phyloP scores from a whole-genome alignment of 2,113 vertebrate species.

The Phyllopteryx taeniolatus region DNA sequence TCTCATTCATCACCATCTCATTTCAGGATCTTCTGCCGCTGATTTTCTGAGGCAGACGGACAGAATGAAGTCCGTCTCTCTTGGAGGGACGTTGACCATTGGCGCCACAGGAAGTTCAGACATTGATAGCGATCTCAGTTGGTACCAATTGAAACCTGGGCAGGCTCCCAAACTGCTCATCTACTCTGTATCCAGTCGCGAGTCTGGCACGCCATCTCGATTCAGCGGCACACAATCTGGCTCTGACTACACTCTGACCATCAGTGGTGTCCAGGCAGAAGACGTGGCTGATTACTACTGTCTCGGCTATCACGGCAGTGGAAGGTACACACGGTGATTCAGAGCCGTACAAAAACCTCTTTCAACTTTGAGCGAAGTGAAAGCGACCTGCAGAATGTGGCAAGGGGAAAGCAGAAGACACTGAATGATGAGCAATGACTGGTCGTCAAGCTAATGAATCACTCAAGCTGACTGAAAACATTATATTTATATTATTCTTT shows the following conservation, averaged over 20 bases:
- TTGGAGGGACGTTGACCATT: slow-evolving; percentile 38
- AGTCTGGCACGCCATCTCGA: slow-evolving; percentile 30
- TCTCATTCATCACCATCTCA: no score
- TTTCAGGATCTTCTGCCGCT: slow-evolving; percentile 34
- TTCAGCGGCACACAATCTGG: slow-evolving; percentile 50
- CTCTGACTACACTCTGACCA: not conserved
- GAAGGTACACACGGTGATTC: slow-evolving; percentile 53
- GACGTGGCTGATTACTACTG: slow-evolving; percentile 58
- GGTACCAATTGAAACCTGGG: slow-evolving; percentile 62
- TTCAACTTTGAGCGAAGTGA: not conserved
- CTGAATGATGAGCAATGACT: not conserved
- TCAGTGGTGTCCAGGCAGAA: slow-evolving; percentile 36
- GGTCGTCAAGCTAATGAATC: not conserved
- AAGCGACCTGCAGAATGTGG: not conserved
- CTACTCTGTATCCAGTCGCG: accelerated
- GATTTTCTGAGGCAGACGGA: slow-evolving; percentile 39
- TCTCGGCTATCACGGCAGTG: not conserved
- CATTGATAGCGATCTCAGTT: slow-evolving; percentile 19
- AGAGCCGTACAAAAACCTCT: slow-evolving; percentile 56
- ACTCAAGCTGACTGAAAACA: no score
- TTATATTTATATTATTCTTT: no score
- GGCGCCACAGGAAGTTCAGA: slow-evolving; percentile 31
- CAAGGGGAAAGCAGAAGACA: no score
- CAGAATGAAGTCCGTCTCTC: slow-evolving; percentile 31
- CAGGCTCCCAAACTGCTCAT: slow-evolving; percentile 59